Base-by-base conservation (phyloP, 2,113 vertebrate species). In the Sorex araneus region DNA sequence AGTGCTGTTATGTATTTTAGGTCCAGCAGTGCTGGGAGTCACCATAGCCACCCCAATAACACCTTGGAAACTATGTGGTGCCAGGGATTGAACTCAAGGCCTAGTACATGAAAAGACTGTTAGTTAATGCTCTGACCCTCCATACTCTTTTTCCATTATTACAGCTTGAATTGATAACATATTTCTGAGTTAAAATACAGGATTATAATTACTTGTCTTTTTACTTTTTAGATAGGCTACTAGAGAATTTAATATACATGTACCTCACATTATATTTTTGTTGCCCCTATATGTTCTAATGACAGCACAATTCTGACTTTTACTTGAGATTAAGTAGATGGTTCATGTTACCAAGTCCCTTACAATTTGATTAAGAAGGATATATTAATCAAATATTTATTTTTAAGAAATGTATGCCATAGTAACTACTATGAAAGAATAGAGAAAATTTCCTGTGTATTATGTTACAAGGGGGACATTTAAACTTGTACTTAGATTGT, bases 121-220 rank as follows among this genome's bases (percentile, higher is more conserved):
- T n/a, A n/a, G n/a, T n/a, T n/a, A n/a, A n/a, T n/a, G n/a, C n/a
- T n/a, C n/a, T n/a, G n/a, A n/a, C n/a, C n/a, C n/a, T n/a, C n/a
- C n/a, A n/a, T n/a, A n/a, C n/a, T n/a, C n/a, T n/a, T n/a, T n/a
- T n/a, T n/a, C n/a, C n/a, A n/a, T n/a, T 71, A 86, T 83, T 63
- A 40, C 32, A 75, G n/a, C n/a, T 76, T 76, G 16, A 63, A 75
- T 79, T 28, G 47, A 28, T 73, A 57, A 28, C 70, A 45, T 69
- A 75, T 93, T 91, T 78, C 83, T 92, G 47, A 88, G 21, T 75
- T 84, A 63, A 82, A 93, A 80, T 91, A 71, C 45, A 81, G 25
- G 15, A 60, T 69, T 87, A 69, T 32, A 71, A 57, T 60, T 25
- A 8, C 47, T 2, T 82, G 9, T 63, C 13, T 81, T 80, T 76